These are phyloP conservation scores for Heliconius congener DNA, from an alignment of 1,140 invertebrate species.

Conservation along the genomic window DNA sequence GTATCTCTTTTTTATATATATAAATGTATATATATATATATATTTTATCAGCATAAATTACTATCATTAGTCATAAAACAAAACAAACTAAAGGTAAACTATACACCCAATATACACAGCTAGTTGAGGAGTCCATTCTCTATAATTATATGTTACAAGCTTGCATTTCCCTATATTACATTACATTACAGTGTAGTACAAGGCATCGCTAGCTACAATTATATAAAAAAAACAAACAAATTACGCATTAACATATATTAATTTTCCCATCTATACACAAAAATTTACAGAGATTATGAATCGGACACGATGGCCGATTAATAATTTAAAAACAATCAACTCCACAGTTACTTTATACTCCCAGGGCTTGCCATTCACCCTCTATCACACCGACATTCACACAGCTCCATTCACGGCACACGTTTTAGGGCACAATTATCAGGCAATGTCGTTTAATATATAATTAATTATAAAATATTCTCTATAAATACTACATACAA, in stretches of 20 bases:
- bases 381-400: slow-evolving; percentile 49
- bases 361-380: slow-evolving; percentile 44
- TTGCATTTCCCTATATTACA: slow-evolving; percentile 48
- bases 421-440: slow-evolving; percentile 74
- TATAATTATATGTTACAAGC: slow-evolving; percentile 77
- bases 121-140: slow-evolving; percentile 69
- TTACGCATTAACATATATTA: slow-evolving; percentile 74
- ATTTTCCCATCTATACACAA: slow-evolving; percentile 79
- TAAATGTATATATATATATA: slow-evolving; percentile 59
- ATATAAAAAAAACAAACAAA: slow-evolving; percentile 60
- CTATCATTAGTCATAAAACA: slow-evolving; percentile 75
- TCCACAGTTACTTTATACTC: background rate
- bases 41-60: slow-evolving; percentile 79
- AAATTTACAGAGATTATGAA: slow-evolving; percentile 77
- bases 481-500: slow-evolving; percentile 66
- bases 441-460: slow-evolving; percentile 65
- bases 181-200: slow-evolving; percentile 72
- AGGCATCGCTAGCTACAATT: slow-evolving; percentile 58
- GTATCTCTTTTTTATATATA: slow-evolving; percentile 69
- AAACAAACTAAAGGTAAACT: slow-evolving; percentile 75
- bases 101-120: slow-evolving; percentile 80
- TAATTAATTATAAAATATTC: slow-evolving; percentile 65
- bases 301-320: slow-evolving; percentile 50
- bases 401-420: slow-evolving; percentile 64
- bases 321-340: slow-evolving; percentile 59